These are phyloP conservation scores for Scortum barcoo DNA, from an alignment of 2,113 vertebrate species.

Conservation along the genomic window DNA sequence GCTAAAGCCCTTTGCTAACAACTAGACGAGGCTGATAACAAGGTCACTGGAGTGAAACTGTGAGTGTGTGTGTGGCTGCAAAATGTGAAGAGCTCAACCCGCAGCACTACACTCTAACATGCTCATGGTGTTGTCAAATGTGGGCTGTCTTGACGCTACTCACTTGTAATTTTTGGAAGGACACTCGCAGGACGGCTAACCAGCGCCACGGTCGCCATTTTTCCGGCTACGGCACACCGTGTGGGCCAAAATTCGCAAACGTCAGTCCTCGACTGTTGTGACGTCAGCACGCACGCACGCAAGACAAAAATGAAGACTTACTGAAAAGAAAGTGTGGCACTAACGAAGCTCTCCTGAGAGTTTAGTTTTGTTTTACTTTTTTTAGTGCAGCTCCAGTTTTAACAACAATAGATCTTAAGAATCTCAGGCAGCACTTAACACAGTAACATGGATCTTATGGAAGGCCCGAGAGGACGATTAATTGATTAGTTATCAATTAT, in stretches of 20 bases:
- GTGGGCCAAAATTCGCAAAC: slow-evolving; percentile 44
- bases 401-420: too few species aligned
- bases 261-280: not conserved
- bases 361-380: too few species aligned
- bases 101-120: not conserved
- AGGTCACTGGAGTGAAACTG: slow-evolving; percentile 65
- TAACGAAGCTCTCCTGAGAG: not conserved
- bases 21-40: slow-evolving; percentile 61
- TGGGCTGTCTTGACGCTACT: slow-evolving; percentile 40
- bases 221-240: slow-evolving; percentile 68
- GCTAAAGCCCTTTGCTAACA: slow-evolving; percentile 43
- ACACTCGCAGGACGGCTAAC: slow-evolving; percentile 84
- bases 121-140: not conserved
- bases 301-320: too few species aligned
- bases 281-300: too few species aligned
- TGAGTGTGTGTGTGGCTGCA: fast-evolving
- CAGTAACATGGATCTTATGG: not conserved
- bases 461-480: not conserved
- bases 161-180: slow-evolving; percentile 84
- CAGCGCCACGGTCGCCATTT: slow-evolving; percentile 81
- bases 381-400: not conserved
- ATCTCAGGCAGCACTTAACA: not conserved
- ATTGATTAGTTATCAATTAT: too few species aligned
- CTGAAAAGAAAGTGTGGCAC: not conserved
- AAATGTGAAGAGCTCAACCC: not conserved